Base-by-base conservation (phyloP, 2,113 vertebrate species). In the Stegastes partitus region DNA sequence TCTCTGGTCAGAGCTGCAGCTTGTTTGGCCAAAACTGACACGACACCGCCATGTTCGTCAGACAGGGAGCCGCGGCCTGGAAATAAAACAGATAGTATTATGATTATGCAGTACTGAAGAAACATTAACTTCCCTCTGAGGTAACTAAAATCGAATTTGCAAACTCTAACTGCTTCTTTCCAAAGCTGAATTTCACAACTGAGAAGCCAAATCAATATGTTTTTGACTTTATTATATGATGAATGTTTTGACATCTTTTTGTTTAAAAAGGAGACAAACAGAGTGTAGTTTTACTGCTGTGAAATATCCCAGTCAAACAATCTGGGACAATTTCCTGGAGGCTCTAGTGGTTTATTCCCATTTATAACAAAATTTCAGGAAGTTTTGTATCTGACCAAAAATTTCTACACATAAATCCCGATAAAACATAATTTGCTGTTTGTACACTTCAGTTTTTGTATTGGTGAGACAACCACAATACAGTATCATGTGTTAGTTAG, bases 21-120 rank as follows among this genome's bases (percentile, higher is more conserved):
- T 83, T 99, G 97, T 88, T 96, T 96, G 55, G 97, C 96, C 12
- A 99, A 93, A 51, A 99, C 97, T 0, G 97, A 99, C 75, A 99
- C 95, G 44, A 99, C 94, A 0, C 98, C 98, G 0, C 97, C 97
- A 15, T 99, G 97, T 74, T 99, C 97, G 53, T 99, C 98, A 0
- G 97, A 97, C 45, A 99, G 94, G 0, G 97, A 98, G 6, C 98
- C 98, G 2, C 98, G 94, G 72, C 97, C 98, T 99, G 67, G 0
- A 22, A 49, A 72, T 37, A 15, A 51, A 39, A 47, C 2, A 22
- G 19, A 82, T n/a, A n/a, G n/a, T n/a, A n/a, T n/a, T n/a, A 23
- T 28, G 1, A n/a, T 10, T 44, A 66, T 9, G 15, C 16, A 42
- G 8, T 14, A 15, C 4, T 15, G 15, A 14, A 42, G 14, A 21